These are phyloP conservation scores for Thinocorus orbignyianus DNA, from an alignment of 2,113 vertebrate genomes.

Conservation along the genomic window DNA sequence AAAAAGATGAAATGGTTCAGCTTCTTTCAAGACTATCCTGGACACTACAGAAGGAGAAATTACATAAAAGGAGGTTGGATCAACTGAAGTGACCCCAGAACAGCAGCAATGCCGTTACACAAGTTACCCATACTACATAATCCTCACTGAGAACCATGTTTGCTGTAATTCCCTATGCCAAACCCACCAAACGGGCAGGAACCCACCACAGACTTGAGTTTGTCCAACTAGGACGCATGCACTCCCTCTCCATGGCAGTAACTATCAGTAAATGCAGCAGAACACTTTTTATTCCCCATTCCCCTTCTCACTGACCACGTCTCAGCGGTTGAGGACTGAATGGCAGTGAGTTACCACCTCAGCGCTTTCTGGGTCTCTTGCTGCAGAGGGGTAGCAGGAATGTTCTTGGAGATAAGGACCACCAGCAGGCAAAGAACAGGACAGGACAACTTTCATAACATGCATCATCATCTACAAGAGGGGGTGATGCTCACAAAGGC, in stretches of 20 bases:
- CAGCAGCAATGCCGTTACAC: fast-evolving
- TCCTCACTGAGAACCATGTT: not conserved
- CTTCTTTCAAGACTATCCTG: not conserved
- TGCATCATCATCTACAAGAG: fast-evolving
- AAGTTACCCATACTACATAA: fast-evolving
- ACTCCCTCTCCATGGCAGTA: not conserved
- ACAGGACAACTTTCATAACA: not conserved
- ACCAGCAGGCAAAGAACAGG: not conserved
- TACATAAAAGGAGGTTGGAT: not conserved
- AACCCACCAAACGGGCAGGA: not conserved
- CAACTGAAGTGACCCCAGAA: fast-evolving
- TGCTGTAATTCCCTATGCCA: not conserved
- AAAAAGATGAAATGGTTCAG: not conserved
- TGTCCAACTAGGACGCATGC: not conserved
- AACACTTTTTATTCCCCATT: not conserved
- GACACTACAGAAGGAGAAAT: not conserved
- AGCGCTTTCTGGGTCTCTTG: not conserved
- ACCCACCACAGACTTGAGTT: fast-evolving
- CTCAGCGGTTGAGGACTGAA: not conserved
- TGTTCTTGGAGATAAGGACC: not conserved
- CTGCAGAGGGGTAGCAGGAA: not conserved
- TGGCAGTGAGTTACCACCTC: fast-evolving
- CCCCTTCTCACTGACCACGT: not conserved
- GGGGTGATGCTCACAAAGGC: fast-evolving
- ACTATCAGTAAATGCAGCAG: not conserved